Conservation (phyloP, 1,140 invertebrate genomes). For the Temnothorax longispinosus region DNA sequence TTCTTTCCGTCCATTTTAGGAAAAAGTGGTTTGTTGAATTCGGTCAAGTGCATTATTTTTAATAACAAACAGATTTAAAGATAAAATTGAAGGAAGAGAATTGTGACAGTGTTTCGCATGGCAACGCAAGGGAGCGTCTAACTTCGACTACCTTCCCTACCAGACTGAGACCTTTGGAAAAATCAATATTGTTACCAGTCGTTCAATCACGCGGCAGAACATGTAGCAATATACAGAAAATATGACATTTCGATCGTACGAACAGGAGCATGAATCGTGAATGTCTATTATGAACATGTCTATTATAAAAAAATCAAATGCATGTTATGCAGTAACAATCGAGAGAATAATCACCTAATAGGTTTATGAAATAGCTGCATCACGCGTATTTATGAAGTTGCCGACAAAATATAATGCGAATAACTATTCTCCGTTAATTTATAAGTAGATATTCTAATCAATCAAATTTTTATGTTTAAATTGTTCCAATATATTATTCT, state of each 20-base stretch:
- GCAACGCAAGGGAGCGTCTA: conserved; percentile 9
- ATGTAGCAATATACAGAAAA: neutral
- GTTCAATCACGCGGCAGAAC: conserved; percentile 34
- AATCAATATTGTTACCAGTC: conserved; percentile 64
- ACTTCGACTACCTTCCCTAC: conserved; percentile 18
- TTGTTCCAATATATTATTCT: neutral
- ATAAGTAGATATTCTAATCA: neutral
- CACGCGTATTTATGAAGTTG: neutral
- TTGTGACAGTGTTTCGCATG: neutral
- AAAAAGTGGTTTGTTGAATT: conserved; percentile 6
- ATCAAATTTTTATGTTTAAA: neutral
- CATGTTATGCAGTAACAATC: neutral
- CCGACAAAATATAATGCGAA: neutral
- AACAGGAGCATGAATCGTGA: conserved; percentile 33
- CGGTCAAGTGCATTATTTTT: conserved; percentile 33
- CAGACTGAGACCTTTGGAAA: conserved; percentile 33
- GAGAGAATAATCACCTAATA: neutral
- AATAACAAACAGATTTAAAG: neutral
- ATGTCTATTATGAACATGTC: neutral
- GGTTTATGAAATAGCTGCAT: neutral
- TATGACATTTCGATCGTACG: conserved; percentile 18
- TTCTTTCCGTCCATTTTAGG: neutral
- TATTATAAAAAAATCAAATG: neutral
- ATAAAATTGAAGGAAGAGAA: neutral
- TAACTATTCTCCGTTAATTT: neutral